These are phyloP conservation scores for Diorhabda elongata DNA, from an alignment of 1,140 invertebrate species.

Conservation along the genomic window DNA sequence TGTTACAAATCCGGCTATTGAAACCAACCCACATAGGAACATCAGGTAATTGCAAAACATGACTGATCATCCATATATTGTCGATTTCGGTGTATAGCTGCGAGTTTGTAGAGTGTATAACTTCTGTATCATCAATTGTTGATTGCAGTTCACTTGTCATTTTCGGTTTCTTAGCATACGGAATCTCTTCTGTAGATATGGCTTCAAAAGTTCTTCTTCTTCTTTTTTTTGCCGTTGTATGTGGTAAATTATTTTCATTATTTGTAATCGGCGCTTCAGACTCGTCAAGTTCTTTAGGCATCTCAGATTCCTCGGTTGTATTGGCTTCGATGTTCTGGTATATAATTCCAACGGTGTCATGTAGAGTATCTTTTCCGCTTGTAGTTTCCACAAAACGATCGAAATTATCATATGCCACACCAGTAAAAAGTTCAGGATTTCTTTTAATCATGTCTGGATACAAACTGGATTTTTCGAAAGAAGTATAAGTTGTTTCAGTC, in stretches of 20 bases:
- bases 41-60: slow-evolving; percentile 27
- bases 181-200: too few species aligned
- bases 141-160: too few species aligned
- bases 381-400: too few species aligned
- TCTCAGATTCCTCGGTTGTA: slow-evolving; percentile 34
- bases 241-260: not conserved
- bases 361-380: too few species aligned
- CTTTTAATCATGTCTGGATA: slow-evolving; percentile 34
- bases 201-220: too few species aligned
- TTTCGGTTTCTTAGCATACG: too few species aligned
- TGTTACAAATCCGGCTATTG: slow-evolving; percentile 8
- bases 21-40: slow-evolving; percentile 36
- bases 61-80: slow-evolving; percentile 27
- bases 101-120: not conserved
- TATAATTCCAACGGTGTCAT: too few species aligned
- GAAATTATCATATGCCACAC: slow-evolving; percentile 33
- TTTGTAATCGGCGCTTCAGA: too few species aligned
- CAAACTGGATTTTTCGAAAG: slow-evolving; percentile 26
- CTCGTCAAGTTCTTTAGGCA: not conserved
- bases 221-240: not conserved
- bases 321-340: slow-evolving; percentile 35
- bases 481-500: slow-evolving; percentile 27
- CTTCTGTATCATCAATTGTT: too few species aligned
- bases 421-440: slow-evolving; percentile 31
- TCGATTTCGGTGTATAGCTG: slow-evolving; percentile 20